Conservation (phyloP, 2,113 vertebrate genomes). For the Gallinago jamesoni region DNA sequence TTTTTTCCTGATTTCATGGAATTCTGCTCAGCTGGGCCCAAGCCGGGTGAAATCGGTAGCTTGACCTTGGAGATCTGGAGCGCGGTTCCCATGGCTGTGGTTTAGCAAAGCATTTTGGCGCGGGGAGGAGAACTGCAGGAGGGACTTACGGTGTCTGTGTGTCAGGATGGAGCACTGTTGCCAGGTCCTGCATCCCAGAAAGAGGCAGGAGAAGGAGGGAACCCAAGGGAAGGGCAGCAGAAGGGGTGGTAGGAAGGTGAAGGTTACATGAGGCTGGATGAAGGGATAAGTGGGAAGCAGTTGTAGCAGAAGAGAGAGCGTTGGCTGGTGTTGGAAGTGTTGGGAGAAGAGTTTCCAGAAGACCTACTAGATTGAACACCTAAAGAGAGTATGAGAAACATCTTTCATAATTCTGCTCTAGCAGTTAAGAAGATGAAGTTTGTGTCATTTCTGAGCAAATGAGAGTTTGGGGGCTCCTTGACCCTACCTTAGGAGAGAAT, state of each 20-base stretch:
- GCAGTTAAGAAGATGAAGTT: not conserved
- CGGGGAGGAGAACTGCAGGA: not conserved
- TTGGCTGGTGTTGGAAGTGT: not conserved
- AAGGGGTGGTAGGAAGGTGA: not conserved
- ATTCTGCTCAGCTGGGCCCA: not conserved
- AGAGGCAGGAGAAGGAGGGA: not conserved
- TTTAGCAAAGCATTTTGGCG: not conserved
- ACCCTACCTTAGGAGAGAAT: not conserved
- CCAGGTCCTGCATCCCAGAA: not conserved
- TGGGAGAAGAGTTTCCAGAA: not conserved
- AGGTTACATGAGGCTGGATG: not conserved
- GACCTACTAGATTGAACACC: not conserved
- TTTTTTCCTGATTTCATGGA: not conserved
- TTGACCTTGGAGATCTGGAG: not conserved
- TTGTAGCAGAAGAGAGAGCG: not conserved
- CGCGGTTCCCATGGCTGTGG: rapidly evolving
- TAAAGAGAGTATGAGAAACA: not conserved
- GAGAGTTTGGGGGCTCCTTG: not conserved
- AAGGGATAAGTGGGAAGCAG: not conserved
- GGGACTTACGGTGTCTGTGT: rapidly evolving
- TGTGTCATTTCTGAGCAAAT: not conserved
- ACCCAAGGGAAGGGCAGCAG: not conserved
- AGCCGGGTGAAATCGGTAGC: not conserved
- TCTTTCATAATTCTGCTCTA: not conserved
- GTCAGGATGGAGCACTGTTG: not conserved